Evolutionary conservation across 1,140 invertebrate species (phyloP), one percentile per base, ranked within the genome.

Genomic region (Drosophila oshimai): DNA sequence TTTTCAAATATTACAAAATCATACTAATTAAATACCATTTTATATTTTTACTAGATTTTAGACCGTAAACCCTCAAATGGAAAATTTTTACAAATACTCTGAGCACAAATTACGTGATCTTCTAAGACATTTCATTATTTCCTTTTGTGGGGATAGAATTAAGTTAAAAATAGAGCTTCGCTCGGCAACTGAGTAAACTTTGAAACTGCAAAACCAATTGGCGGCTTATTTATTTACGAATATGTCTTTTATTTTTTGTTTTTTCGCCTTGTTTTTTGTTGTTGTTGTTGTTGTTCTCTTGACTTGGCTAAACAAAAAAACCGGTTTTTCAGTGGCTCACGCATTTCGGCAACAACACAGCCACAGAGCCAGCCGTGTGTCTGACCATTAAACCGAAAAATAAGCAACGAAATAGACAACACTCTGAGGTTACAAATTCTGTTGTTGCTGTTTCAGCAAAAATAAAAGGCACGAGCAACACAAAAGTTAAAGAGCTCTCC

Each of bases 401-500:
- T 60, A 71, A 76, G 51, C 72, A 71, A 51, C 53, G 26, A 55
- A 71, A 75, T 69, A 75, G 53, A 57, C 53, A 68, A 64, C 69
- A 39, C 33, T 77, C 76, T 74, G 69, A 78, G 79, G 79, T 81
- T 81, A 84, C 60, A 67, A 84, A 74, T 69, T 80, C 54, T 79
- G 65, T 57, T 49, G 58, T 67, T 74, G 61, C 73, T 54, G 67
- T 42, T 45, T 51, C 57, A 55, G 64, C 57, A 53, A 58, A 55
- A 64, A 29, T 28, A 45, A 55, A 55, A 57, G 47, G 45, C 53
- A 50, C 22, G 18, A 33, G 10, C 29, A 37, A 36, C 54, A 36
- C 54, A 28, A 17, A 47, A 47, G 24, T 24, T 47, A 47, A 64
- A 65, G 61, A 65, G 57, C 61, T 65, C 57, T 65, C 61, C 58